phyloP scores from a whole-genome alignment of 1,140 invertebrate species.

The Cepaea nemoralis region DNA sequence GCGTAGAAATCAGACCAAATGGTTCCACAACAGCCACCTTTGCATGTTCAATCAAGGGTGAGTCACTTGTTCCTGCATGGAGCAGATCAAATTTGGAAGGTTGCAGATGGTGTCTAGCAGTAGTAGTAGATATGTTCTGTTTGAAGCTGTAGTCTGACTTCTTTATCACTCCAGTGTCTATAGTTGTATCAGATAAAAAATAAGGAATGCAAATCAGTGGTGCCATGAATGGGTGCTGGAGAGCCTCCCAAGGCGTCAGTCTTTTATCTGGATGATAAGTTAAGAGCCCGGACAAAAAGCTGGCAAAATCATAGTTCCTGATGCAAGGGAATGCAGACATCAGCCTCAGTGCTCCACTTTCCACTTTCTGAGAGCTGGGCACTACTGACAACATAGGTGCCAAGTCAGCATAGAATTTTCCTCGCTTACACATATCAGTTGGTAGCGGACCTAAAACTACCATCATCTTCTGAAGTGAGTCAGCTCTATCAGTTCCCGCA shows the following conservation, averaged over 20 bases:
- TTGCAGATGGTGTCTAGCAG: slow-evolving; percentile 29
- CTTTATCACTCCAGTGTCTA: not conserved
- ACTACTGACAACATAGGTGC: not conserved
- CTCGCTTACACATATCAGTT: not conserved
- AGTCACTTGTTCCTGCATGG: slow-evolving; percentile 21
- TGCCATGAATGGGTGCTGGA: slow-evolving; percentile 58
- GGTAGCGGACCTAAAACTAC: not conserved
- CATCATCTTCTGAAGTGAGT: slow-evolving; percentile 57
- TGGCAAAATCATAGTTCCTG: slow-evolving; percentile 56
- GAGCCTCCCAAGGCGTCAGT: slow-evolving; percentile 52
- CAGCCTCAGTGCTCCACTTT: slow-evolving; percentile 34
- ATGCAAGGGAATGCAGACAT: slow-evolving; percentile 39
- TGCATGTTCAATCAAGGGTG: not conserved
- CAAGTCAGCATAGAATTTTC: slow-evolving; percentile 1
- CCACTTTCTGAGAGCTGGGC: too few species aligned
- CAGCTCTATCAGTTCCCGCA: slow-evolving; percentile 90
- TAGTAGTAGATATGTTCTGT: slow-evolving; percentile 22
- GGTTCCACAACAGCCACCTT: not conserved
- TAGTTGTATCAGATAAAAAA: slow-evolving; percentile 12
- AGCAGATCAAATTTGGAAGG: slow-evolving; percentile 40
- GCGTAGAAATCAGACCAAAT: not conserved
- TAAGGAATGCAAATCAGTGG: slow-evolving; percentile 46
- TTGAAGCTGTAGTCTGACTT: slow-evolving; percentile 16
- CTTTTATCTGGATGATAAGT: slow-evolving; percentile 57
- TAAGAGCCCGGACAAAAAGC: slow-evolving; percentile 55